Evolutionary conservation across 2,888 invertebrate genomes (phyloP), one percentile per base, ranked within the genome.

Genomic region (Acronicta alni): DNA sequence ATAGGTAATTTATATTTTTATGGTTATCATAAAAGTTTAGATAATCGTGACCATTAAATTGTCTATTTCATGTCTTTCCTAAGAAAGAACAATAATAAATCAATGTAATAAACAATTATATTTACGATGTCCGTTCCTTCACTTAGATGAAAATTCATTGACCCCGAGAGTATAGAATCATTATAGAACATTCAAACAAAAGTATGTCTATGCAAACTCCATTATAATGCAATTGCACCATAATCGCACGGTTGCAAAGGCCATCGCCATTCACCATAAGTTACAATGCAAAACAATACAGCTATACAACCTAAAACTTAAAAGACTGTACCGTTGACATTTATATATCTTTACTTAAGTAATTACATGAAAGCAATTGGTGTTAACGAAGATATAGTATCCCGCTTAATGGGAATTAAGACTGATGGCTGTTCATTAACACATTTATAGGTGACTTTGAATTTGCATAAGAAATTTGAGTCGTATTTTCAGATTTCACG

Each of bases 251-350:
- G 39, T 38, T 43, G 18, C 58, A 59, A 69, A 72, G 66, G 73
- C 43, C 73, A 61, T 44, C 51, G 53, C 69, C 69, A 35, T 58
- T 76, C 60, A 60, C 73, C 57, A 56, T 72, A 66, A 52, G 42
- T 47, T 42, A 56, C 43, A 46, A 59, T 55, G 35, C 53, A 56
- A 47, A 54, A 38, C 47, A 38, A 42, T 23, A 30, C 30, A 12
- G 2, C 30, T 9, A 30, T 44, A 16, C 0, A 12, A 30, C 12
- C 35, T 66, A 57, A 42, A 20, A 72, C 51, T 57, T 57, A 17
- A 60, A 65, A 68, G 43, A 41, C 12, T 37, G 7, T 35, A 23
- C 16, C 37, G 26, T 46, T 49, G 35, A 46, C 44, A 57, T 37
- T 7, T 38, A 37, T 38, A 37, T 12, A 16, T 26, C 17, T 41